phyloP scores from a whole-genome alignment of 1,140 invertebrate species.

The Globodera rostochiensis region DNA sequence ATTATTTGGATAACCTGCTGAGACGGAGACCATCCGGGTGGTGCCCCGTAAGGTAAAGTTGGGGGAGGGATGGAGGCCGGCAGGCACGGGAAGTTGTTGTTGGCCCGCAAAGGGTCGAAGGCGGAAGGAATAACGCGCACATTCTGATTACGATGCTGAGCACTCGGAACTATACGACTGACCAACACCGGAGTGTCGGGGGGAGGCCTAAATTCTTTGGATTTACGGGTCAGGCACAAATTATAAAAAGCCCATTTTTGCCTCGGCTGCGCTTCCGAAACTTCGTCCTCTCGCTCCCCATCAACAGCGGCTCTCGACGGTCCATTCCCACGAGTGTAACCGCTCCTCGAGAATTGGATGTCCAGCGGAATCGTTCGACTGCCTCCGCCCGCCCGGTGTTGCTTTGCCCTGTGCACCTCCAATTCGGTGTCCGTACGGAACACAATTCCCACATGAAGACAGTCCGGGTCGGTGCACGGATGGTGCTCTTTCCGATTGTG shows the following conservation, averaged over 20 bases:
- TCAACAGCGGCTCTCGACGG: neutral
- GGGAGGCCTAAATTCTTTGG: neutral
- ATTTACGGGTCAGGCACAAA: constrained; percentile 6
- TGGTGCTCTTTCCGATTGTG: constrained; percentile 51
- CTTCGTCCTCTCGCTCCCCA: constrained; percentile 12
- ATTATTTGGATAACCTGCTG: neutral
- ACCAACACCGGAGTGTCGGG: neutral
- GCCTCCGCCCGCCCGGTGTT: constrained; percentile 21
- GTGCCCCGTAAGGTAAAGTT: constrained; percentile 35
- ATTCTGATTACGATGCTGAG: constrained; percentile 35
- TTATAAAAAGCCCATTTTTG: constrained; percentile 27
- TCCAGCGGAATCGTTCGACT: constrained; percentile 45
- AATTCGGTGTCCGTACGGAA: constrained; percentile 54
- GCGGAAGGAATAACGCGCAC: constrained; percentile 28
- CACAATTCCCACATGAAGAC: constrained; percentile 55
- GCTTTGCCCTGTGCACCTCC: constrained; percentile 48
- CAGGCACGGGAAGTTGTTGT: constrained; percentile 33
- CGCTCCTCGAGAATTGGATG: constrained; percentile 39
- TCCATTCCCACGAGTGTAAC: neutral
- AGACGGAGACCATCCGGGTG: constrained; percentile 19
- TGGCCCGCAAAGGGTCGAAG: constrained; percentile 14
- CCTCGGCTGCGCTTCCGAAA: neutral
- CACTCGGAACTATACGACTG: constrained; percentile 43
- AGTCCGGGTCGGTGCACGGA: constrained; percentile 53
- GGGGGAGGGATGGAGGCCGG: neutral